Evolutionary conservation across 1,140 invertebrate genomes (phyloP), one percentile per base, ranked within the genome.

Genomic region (Parapsyche elsis): DNA sequence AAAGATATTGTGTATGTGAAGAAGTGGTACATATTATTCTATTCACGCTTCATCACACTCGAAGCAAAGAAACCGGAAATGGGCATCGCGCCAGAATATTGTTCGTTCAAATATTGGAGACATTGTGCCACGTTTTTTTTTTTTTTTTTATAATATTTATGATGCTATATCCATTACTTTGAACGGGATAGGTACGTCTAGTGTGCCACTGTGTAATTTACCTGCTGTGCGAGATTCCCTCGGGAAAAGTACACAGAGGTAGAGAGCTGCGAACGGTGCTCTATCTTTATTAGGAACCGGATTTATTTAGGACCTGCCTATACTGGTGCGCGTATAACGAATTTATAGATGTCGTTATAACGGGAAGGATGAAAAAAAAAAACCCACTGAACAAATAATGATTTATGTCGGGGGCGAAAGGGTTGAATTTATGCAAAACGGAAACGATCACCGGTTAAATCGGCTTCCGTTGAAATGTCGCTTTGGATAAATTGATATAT

Each of bases 331-430:
- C 49, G 14, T 67, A 67, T 67, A 67, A 26, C 21, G 64, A 67
- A 67, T 67, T 67, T 67, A 67, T 67, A 67, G 64, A 67, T 23
- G 64, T 67, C 64, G 64, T 67, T 67, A 67, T 67, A 67, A 24
- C 21, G 24, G 24, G 24, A 67, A 64, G 9, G n/a, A 19, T 61
- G 57, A 1, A 19, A 19, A 19, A 38, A 61, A 61, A 19, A 61
- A 19, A 61, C 5, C 5, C 57, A 16, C 21, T 16, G 57, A 21
- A 16, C 57, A 21, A 61, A 61, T 21, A 21, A 61, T 61, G 57
- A 61, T 61, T 61, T 61, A 61, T 61, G 57, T 21, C 7, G n/a
- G 57, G 19, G 57, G 19, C 57, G 2, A 7, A 38, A 21, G 57
- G 57, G 9, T 61, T 19, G 57, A 61, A 61, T 61, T 61, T 61